These are phyloP conservation scores for Hermetia illucens DNA, from an alignment of 1,140 invertebrate genomes.

Conservation along the genomic window DNA sequence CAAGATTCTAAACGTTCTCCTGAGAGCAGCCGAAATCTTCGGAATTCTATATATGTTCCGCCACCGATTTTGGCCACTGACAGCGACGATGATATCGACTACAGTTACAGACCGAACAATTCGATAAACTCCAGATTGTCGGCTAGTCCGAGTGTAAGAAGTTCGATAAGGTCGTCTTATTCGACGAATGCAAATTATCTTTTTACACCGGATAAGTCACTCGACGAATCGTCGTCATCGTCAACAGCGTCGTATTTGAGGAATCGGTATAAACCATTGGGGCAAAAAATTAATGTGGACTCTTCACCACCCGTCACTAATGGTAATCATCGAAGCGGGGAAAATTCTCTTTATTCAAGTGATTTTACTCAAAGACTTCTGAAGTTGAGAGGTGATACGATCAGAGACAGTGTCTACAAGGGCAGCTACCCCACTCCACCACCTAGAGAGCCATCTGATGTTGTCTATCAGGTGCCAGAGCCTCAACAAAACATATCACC, in stretches of 20 bases:
- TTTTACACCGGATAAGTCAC: neutral
- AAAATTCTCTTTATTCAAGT: neutral
- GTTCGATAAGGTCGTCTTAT: slow-evolving; percentile 8
- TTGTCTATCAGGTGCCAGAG: slow-evolving; percentile 2
- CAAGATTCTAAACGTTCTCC: slow-evolving; percentile 9
- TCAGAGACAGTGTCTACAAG: neutral
- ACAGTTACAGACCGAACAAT: slow-evolving; percentile 10
- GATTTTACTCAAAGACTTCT: slow-evolving; percentile 3
- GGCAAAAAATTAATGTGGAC: no score
- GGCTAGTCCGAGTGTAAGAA: neutral
- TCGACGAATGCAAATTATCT: no score
- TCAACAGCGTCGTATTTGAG: no score
- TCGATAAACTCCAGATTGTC: slow-evolving; percentile 7
- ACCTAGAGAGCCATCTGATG: neutral
- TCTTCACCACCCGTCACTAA: no score
- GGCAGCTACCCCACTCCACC: slow-evolving; percentile 7
- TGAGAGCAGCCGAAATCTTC: neutral
- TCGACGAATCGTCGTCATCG: neutral
- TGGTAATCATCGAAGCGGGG: no score
- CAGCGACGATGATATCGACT: slow-evolving; percentile 16
- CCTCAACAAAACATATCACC: neutral
- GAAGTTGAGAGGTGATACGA: neutral
- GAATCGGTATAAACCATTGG: no score
- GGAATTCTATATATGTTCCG: slow-evolving; percentile 25
- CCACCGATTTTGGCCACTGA: slow-evolving; percentile 18